Conservation (phyloP, 2,113 vertebrate species). For the Micronisus gabar region DNA sequence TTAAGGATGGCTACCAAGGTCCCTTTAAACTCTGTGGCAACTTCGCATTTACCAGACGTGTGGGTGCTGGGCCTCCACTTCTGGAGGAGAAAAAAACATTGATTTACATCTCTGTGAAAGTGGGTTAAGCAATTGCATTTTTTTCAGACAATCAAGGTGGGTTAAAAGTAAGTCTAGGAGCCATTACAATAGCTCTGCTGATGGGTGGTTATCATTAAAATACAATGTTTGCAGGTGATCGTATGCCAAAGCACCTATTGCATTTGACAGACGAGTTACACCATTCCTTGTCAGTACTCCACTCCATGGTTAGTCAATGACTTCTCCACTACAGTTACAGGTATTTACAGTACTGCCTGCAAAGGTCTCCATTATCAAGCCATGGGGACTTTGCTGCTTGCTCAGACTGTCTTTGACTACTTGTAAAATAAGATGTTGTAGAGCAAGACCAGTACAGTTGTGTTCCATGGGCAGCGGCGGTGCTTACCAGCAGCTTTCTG, state of each 20-base stretch:
- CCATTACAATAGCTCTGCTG: neutral
- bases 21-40: neutral
- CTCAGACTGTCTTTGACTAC: neutral
- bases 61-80: accelerated
- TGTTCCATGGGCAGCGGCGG: accelerated
- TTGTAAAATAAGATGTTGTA: neutral
- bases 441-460: neutral
- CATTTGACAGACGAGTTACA: neutral
- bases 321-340: neutral
- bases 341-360: neutral
- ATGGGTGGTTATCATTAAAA: neutral
- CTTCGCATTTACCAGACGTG: neutral
- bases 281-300: neutral
- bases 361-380: neutral
- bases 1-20: neutral
- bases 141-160: neutral
- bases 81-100: neutral
- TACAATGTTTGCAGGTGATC: neutral
- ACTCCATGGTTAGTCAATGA: neutral
- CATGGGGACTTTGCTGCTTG: neutral
- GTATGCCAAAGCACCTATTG: neutral
- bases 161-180: neutral
- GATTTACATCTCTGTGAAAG: neutral
- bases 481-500: neutral
- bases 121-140: neutral